phyloP scores from a whole-genome alignment of 1,140 invertebrate species.

The Chionoecetes opilio region DNA sequence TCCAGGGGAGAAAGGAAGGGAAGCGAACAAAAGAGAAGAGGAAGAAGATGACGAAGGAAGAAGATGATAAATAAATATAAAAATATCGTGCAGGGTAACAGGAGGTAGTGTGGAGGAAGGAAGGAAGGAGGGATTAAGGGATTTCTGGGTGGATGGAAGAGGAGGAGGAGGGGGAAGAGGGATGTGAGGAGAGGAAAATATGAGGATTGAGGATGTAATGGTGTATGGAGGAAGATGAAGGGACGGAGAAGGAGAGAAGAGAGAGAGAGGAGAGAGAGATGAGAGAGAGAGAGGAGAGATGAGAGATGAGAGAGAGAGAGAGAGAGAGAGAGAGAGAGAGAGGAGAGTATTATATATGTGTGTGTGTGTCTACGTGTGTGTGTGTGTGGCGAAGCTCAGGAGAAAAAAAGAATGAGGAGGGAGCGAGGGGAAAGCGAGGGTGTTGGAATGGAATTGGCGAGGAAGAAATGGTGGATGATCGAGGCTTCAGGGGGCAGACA shows the following conservation, averaged over 20 bases:
- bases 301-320: background rate
- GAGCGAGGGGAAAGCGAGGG: background rate
- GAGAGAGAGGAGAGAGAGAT: background rate
- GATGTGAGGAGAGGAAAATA: constrained; percentile 5
- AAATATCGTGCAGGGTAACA: background rate
- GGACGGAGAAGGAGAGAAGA: background rate
- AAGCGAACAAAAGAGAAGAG: background rate
- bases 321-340: constrained; percentile 44
- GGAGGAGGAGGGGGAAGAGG: background rate
- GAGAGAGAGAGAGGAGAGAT: too few relatives aligned
- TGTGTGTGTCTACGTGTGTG: too few relatives aligned
- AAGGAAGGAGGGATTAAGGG: constrained; percentile 12
- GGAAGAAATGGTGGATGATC: background rate
- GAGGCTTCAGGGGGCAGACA: background rate
- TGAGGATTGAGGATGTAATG: constrained; percentile 28
- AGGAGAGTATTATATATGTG: background rate
- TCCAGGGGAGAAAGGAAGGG: background rate
- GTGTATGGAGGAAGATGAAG: background rate
- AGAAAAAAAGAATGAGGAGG: background rate
- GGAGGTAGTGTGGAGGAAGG: background rate
- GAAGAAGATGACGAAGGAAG: background rate
- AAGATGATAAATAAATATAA: background rate
- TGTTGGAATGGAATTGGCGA: background rate
- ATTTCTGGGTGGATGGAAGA: background rate
- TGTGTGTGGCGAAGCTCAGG: too few relatives aligned